Base-by-base conservation (phyloP, 2,888 invertebrate genomes). In the Eupithecia dodoneata region DNA sequence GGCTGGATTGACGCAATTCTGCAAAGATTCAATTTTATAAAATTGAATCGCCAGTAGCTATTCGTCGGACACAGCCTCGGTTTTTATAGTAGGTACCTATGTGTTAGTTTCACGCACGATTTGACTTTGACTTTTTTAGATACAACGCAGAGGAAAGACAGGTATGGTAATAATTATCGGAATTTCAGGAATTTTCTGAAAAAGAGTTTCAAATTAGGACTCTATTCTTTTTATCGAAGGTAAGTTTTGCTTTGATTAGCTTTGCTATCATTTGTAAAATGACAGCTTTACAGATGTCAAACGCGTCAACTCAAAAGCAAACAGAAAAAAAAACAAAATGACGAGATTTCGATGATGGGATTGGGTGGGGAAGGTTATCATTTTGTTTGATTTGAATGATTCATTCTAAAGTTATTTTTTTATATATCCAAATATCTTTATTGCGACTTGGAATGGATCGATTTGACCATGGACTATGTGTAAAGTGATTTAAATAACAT, bases 341-440 rank as follows among this genome's bases (percentile, higher is more conserved):
- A 81, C 79, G 80, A 75, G 81, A 76, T 81, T 81, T 80, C 82
- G 83, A 86, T 84, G 83, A 86, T 84, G 83, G 85, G 85, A 85
- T 85, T 87, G 86, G 86, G 86, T 83, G 85, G 86, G 85, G 86
- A 86, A 87, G 85, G 83, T 82, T 85, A 85, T 76, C 85, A 85
- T 87, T 86, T 88, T 89, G 85, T 88, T 89, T 86, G 85, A 87
- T 88, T 89, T 86, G 85, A 87, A 86, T 91, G 91, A 91, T 90
- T 91, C 91, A 91, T 87, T 85, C 65, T 84, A 84, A 86, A 88
- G 87, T 84, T 85, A 81, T 83, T 82, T 81, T 30, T 85, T 85
- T 82, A 71, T 74, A 82, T 76, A 80, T 78, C 76, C 55, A 77
- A 78, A 78, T 71, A 73, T 73, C 76, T 81, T 78, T 77, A 80